Conservation (phyloP, 2,888 invertebrate species). For the Chromoteleia sp. region DNA sequence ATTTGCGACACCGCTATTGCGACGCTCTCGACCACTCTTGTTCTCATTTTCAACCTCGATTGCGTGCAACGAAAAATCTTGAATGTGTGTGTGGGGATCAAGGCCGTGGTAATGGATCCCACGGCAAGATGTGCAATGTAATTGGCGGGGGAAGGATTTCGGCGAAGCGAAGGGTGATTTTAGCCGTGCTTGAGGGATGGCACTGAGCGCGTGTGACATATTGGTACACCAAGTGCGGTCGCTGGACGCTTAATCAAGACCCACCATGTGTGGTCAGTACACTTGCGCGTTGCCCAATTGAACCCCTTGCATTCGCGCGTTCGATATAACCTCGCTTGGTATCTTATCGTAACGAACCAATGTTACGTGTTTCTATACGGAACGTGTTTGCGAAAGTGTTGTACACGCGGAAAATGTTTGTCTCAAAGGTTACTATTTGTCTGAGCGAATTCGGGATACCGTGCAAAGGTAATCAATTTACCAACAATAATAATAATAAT, state of each 20-base stretch:
- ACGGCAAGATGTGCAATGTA: conserved; percentile 55
- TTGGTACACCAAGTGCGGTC: conserved; percentile 74
- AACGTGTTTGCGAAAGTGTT: not conserved
- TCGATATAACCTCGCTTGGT: conserved; percentile 27
- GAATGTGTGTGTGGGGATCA: conserved; percentile 56
- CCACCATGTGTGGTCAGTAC: conserved; percentile 69
- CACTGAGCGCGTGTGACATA: conserved; percentile 73
- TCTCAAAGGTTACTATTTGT: too few species aligned
- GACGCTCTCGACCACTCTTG: not conserved
- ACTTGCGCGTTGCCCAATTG: conserved; percentile 41
- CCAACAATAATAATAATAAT: too few species aligned
- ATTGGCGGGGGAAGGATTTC: conserved; percentile 33
- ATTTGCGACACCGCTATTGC: conserved; percentile 13
- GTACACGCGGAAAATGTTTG: too few species aligned
- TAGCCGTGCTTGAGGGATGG: conserved; percentile 56
- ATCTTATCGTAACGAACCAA: conserved; percentile 47
- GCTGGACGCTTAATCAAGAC: conserved; percentile 75
- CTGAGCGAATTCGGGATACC: too few species aligned
- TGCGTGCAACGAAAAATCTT: conserved; percentile 27
- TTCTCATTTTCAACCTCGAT: not conserved
- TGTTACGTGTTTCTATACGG: conserved; percentile 13
- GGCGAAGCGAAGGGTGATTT: conserved; percentile 31
- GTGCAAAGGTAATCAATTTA: too few species aligned
- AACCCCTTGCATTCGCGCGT: conserved; percentile 34
- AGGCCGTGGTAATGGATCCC: conserved; percentile 63